A percentile compares a stretch with the other conserved stretches of the same genome.
Evolutionary conservation across 2,797 vertebrate species (phyloP).

Genomic region (Rhyacichthys aspro): DNA sequence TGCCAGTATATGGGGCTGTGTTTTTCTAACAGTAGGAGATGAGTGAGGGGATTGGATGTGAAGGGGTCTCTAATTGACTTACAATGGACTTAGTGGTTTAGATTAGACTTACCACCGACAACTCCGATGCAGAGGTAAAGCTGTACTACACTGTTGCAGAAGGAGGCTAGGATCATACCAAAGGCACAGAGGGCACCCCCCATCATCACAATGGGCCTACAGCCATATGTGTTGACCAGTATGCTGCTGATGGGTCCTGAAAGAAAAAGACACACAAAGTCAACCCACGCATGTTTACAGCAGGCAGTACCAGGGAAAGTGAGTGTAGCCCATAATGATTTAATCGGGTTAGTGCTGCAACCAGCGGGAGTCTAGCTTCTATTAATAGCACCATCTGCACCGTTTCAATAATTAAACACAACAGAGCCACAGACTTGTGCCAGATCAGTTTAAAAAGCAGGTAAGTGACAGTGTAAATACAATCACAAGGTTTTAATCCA

Average conservation of each 20-base stretch:
- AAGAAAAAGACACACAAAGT: conserved; percentile 15
- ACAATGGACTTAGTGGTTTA: conserved; percentile 33
- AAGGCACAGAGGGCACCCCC: conserved; percentile 87
- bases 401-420: conserved; percentile 25
- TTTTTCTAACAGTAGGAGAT: too few relatives aligned
- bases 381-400: conserved; percentile 38
- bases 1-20: too few relatives aligned
- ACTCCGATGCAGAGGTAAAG: conserved; percentile 94
- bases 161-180: conserved; percentile 92
- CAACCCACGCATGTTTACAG: conserved; percentile 28
- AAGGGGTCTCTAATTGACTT: conserved; percentile 41
- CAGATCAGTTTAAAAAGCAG: conserved; percentile 7
- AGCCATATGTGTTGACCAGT: conserved; percentile 95
- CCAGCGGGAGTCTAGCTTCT: conserved; percentile 30
- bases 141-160: conserved; percentile 85
- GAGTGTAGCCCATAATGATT: conserved; percentile 31
- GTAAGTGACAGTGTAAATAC: background rate
- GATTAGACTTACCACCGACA: conserved; percentile 87
- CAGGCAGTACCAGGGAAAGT: conserved; percentile 21
- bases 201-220: conserved; percentile 90
- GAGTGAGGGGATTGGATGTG: too few relatives aligned
- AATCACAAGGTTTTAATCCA: conserved; percentile 1
- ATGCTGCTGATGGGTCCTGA: conserved; percentile 95
- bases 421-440: conserved; percentile 1
- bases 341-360: conserved; percentile 47